phyloP scores from a whole-genome alignment of 2,888 invertebrate species.

The Eurytoma adleriae region DNA sequence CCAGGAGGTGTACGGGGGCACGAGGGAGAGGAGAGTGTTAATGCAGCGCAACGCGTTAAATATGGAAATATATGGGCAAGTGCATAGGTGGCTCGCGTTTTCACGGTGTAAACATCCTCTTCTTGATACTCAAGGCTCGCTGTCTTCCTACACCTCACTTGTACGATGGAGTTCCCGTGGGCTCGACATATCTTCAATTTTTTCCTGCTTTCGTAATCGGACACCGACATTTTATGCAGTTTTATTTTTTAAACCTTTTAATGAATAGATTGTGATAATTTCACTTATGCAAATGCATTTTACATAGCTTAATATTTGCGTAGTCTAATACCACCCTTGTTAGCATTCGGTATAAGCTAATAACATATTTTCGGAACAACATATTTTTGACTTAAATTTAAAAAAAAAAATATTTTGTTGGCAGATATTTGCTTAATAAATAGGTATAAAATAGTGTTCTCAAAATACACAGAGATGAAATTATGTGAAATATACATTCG shows the following conservation, averaged over 20 bases:
- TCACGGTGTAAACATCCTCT: conserved; percentile 31
- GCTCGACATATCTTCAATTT: neutral
- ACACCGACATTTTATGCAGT: neutral
- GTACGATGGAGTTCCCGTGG: neutral
- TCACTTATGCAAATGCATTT: conserved; percentile 27
- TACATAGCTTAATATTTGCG: conserved; percentile 57
- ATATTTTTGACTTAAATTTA: no score
- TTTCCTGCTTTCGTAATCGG: neutral
- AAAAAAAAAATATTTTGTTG: no score
- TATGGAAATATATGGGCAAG: conserved; percentile 35
- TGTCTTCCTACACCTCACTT: neutral
- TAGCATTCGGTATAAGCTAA: no score
- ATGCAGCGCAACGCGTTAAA: conserved; percentile 14
- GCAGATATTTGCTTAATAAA: no score
- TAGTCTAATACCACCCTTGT: neutral
- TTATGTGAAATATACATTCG: no score
- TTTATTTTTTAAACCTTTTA: neutral
- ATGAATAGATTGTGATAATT: neutral
- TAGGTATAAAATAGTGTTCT: no score
- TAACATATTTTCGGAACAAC: no score
- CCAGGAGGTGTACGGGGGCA: no score
- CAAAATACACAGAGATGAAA: no score
- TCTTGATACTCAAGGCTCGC: neutral
- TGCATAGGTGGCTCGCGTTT: neutral
- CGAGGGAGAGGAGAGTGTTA: conserved; percentile 11